Conservation (phyloP, 30 jellyfish, hydroid and myxozoan genomes). For the Pseudorhiza aurosa region DNA sequence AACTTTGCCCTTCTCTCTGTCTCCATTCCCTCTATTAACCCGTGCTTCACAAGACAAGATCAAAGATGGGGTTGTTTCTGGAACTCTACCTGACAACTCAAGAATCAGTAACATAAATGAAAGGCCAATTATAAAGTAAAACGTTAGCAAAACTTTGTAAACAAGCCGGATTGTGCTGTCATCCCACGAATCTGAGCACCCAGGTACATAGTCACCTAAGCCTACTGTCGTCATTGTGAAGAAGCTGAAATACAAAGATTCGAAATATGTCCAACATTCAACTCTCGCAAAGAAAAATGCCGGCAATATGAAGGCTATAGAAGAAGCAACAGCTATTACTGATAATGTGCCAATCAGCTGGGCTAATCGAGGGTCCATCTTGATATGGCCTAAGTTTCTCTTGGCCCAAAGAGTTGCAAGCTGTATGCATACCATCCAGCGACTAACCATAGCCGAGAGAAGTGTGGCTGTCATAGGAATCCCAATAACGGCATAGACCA, state of each 20-base stretch:
- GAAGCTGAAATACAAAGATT: constrained; percentile 65
- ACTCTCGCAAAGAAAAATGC: constrained; percentile 41
- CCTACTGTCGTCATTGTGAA: constrained; percentile 84
- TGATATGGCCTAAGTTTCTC: neutral
- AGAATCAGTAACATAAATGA: constrained; percentile 54
- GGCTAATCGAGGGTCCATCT: constrained; percentile 18
- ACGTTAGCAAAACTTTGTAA: constrained; percentile 48
- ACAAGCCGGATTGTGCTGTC: constrained; percentile 48
- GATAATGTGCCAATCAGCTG: constrained; percentile 43
- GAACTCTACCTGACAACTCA: constrained; percentile 64
- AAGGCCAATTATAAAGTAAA: constrained; percentile 66
- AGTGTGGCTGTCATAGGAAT: constrained; percentile 81
- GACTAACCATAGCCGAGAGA: constrained; percentile 63
- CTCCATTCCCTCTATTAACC: constrained; percentile 18
- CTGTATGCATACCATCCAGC: constrained; percentile 58
- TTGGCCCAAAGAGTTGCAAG: neutral
- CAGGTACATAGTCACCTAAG: constrained; percentile 71
- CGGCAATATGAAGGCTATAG: constrained; percentile 51
- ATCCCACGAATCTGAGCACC: constrained; percentile 63
- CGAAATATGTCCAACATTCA: constrained; percentile 71
- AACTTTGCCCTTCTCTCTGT: neutral
- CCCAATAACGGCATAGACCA: constrained; percentile 68
- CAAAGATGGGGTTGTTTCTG: constrained; percentile 70
- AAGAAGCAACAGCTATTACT: constrained; percentile 30
- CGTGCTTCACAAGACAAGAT: constrained; percentile 51